These are phyloP conservation scores for Cherax destructor DNA, from an alignment of 1,140 invertebrate genomes.

Conservation along the genomic window DNA sequence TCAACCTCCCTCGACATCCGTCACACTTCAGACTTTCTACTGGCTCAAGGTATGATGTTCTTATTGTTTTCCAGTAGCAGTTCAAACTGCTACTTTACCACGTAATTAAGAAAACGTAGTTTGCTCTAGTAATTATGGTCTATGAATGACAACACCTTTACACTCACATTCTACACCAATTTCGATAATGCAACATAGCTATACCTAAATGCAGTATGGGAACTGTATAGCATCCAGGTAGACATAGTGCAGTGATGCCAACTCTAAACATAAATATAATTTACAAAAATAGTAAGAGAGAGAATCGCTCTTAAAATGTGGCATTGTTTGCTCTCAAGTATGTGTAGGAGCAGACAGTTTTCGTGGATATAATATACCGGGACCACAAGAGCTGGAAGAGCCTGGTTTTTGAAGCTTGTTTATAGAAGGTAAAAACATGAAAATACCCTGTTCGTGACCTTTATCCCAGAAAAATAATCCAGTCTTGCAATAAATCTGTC, in stretches of 20 bases:
- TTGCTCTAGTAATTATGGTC: background rate
- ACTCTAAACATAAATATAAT: background rate
- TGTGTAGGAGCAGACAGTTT: too few species aligned
- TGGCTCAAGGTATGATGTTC: conserved; percentile 10
- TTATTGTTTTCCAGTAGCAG: background rate
- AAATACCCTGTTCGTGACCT: too few species aligned
- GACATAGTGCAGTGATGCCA: conserved; percentile 10
- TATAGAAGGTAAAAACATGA: too few species aligned
- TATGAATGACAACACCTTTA: background rate
- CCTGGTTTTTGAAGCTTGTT: too few species aligned
- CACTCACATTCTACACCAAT: background rate
- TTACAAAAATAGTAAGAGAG: too few species aligned
- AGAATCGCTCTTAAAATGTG: too few species aligned
- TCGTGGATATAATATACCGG: too few species aligned
- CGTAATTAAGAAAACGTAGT: background rate
- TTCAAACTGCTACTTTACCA: background rate
- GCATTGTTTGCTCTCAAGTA: too few species aligned
- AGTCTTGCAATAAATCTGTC: too few species aligned
- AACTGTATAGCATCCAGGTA: background rate
- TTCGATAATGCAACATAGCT: background rate
- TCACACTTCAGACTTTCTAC: background rate
- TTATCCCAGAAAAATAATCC: too few species aligned
- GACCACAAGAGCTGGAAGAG: too few species aligned
- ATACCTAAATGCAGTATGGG: background rate
- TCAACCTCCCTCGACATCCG: background rate